Evolutionary conservation across 2,797 vertebrate species (phyloP), one percentile per base, ranked within the genome.

Genomic region (Psittacula echo): DNA sequence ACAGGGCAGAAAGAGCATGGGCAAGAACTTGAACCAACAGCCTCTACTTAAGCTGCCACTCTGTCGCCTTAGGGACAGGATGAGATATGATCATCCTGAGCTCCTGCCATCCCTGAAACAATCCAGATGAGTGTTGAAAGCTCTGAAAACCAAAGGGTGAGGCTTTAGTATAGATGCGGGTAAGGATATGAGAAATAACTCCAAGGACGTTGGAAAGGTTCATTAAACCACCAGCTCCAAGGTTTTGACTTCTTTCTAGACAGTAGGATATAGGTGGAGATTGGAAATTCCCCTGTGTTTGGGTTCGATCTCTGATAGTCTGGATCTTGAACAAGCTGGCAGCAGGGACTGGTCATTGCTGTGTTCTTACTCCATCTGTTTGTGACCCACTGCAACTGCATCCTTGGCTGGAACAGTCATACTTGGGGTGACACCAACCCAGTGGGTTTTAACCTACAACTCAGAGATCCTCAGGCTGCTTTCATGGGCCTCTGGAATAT

Each of bases 341-440:
- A 51, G 41, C 48, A 58, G 23, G 18, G 27, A 42, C 41, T 50
- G 39, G 21, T 64, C 13, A 17, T 41, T 0, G 0, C 24, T 34
- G 23, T 34, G 32, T 47, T 81, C 58, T 54, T 65, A 34, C 60
- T 74, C 37, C 16, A 7, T 9, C 20, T 13, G 13, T 56, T 61
- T 87, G 34, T 37, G 34, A 62, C 42, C 20, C 3, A 2, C 20
- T 71, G n/a, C 37, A 70, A 83, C 42, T 21, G 10, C 12, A n/a
- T 32, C 32, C 54, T 44, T 58, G 30, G 10, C 68, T 58, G 32
- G 34, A 54, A 8, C 11, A 61, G 30, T 32, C 12, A 51, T 44
- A n/a, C 34, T 34, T 67, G 27, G 13, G n/a, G 3, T 65, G 26
- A 4, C 30, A 75, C 8, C 27, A 62, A 5, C 7, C 13, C 19